Percentiles rank a stretch among this genome's conserved stretches.
phyloP scores from a whole-genome alignment of 2,888 invertebrate genomes.

The Trissoscelio sp. region DNA sequence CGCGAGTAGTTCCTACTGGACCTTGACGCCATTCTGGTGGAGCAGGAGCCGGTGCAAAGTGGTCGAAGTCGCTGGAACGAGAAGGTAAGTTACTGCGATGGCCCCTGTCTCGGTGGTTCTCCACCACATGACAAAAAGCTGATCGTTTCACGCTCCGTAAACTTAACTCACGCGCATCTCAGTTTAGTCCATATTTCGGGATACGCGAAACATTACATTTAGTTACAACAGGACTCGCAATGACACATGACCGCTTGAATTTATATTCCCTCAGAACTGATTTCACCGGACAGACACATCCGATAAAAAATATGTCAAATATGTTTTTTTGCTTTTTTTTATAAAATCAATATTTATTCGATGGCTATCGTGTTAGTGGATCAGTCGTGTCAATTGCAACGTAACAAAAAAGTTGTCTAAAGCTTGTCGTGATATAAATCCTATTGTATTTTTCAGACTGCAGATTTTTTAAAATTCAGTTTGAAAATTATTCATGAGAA shows the following conservation, averaged over 20 bases:
- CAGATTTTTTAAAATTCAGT: no score
- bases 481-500: no score
- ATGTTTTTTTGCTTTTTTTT: background rate
- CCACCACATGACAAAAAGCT: slow-evolving; percentile 46
- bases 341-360: background rate
- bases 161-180: slow-evolving; percentile 24
- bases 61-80: slow-evolving; percentile 92
- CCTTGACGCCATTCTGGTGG: slow-evolving; percentile 94
- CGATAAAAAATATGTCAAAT: background rate
- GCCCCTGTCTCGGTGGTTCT: background rate
- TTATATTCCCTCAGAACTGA: background rate
- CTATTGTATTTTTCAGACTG: background rate
- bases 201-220: slow-evolving; percentile 3
- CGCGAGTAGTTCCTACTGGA: slow-evolving; percentile 94
- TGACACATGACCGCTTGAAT: slow-evolving; percentile 5
- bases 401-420: background rate
- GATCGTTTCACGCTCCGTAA: slow-evolving; percentile 57
- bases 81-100: slow-evolving; percentile 84
- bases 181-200: background rate
- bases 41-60: slow-evolving; percentile 92
- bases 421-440: background rate
- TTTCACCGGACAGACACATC: background rate
- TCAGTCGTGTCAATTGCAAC: background rate
- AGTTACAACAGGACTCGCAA: background rate
- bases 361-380: background rate